A percentile compares a stretch with the other conserved stretches of the same genome.
phyloP scores from a whole-genome alignment of 2,888 invertebrate species.

The Coronaproctus castanopsis region DNA sequence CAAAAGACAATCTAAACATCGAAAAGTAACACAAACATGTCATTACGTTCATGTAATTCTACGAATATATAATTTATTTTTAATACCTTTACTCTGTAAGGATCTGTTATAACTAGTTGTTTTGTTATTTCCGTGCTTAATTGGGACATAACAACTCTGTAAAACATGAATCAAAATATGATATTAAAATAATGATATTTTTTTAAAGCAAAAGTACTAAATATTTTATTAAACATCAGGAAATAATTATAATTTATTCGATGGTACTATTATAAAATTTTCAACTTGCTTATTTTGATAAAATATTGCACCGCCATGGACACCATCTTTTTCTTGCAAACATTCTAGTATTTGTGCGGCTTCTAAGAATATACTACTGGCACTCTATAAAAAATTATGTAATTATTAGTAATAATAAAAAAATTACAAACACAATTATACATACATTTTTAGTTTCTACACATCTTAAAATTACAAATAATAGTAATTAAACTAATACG shows the following conservation, averaged over 20 bases:
- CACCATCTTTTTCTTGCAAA: constrained; percentile 55
- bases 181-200: constrained; percentile 2
- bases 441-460: too few relatives aligned
- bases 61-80: too few relatives aligned
- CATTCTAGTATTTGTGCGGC: constrained; percentile 68
- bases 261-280: not conserved
- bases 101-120: constrained; percentile 59
- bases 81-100: constrained; percentile 49
- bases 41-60: too few relatives aligned
- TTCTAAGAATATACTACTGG: constrained; percentile 66
- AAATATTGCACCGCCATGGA: constrained; percentile 64
- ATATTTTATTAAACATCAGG: not conserved
- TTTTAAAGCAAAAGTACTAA: not conserved
- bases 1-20: too few relatives aligned
- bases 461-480: too few relatives aligned
- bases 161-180: constrained; percentile 20
- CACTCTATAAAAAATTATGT: constrained; percentile 56
- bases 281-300: constrained; percentile 65
- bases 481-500: too few relatives aligned
- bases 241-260: too few relatives aligned
- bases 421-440: too few relatives aligned
- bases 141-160: constrained; percentile 61
- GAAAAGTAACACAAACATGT: too few relatives aligned
- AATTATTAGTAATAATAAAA: too few relatives aligned
- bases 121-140: constrained; percentile 53